These are phyloP conservation scores for Drosophila colorata DNA, from an alignment of 2,888 invertebrate genomes.

Conservation along the genomic window DNA sequence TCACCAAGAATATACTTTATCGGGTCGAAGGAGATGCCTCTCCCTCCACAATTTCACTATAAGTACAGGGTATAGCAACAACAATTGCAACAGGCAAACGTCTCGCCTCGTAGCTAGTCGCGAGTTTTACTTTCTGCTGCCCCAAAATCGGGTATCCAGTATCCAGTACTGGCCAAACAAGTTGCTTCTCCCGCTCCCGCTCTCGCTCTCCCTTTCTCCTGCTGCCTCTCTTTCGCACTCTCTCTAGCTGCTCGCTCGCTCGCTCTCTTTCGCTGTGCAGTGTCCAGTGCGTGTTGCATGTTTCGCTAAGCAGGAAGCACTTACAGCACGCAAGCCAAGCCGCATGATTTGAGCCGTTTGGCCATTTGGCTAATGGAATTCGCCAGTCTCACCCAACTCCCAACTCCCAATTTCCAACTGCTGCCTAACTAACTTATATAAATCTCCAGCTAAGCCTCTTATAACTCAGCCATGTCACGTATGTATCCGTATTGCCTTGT, in stretches of 20 bases:
- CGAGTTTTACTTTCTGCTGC: slow-evolving; percentile 71
- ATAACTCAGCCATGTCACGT: slow-evolving; percentile 64
- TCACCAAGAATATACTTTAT: no score
- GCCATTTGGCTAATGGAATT: slow-evolving; percentile 71
- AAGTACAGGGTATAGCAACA: slow-evolving; percentile 2
- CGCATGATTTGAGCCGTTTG: slow-evolving; percentile 63
- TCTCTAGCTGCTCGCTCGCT: neutral
- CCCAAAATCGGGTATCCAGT: slow-evolving; percentile 58
- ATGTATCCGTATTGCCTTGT: slow-evolving; percentile 14
- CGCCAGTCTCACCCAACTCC: slow-evolving; percentile 35
- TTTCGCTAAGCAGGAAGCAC: slow-evolving; percentile 70
- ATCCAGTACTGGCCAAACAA: slow-evolving; percentile 67
- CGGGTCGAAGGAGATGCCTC: no score
- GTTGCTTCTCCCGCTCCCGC: slow-evolving; percentile 32
- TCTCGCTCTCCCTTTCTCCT: slow-evolving; percentile 12
- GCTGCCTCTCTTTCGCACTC: neutral
- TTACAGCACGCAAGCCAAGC: slow-evolving; percentile 70
- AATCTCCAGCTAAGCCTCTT: slow-evolving; percentile 53
- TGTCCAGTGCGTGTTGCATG: slow-evolving; percentile 70
- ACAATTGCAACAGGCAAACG: slow-evolving; percentile 8
- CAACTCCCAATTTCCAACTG: slow-evolving; percentile 6
- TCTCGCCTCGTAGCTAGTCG: slow-evolving; percentile 21
- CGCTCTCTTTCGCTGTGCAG: slow-evolving; percentile 7
- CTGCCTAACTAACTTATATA: slow-evolving; percentile 59
- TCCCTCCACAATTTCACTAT: no score